Evolutionary conservation across 2,113 vertebrate species (phyloP).

Genomic region (Fulica atra): DNA sequence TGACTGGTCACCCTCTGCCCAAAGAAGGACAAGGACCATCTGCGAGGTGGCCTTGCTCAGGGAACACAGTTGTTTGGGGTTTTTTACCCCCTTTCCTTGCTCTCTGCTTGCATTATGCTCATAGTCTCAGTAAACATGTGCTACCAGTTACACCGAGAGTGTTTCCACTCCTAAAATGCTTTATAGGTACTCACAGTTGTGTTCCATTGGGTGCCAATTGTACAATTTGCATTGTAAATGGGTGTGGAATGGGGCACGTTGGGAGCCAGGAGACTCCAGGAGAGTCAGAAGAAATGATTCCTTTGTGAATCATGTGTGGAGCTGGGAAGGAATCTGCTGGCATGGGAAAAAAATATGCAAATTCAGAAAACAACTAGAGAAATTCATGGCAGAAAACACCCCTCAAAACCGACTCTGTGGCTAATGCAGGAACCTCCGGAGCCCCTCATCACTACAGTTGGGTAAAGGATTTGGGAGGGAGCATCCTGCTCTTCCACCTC

Average conservation of each 20-base stretch:
- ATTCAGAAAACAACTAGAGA: background rate
- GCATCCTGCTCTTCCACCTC: background rate
- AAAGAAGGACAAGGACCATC: background rate
- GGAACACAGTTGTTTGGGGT: background rate
- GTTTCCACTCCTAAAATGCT: background rate
- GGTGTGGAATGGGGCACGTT: background rate
- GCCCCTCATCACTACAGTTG: fast-evolving
- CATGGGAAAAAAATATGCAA: fast-evolving
- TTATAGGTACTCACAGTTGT: background rate
- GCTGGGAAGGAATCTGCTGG: background rate
- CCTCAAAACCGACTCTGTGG: background rate
- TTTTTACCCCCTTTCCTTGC: background rate
- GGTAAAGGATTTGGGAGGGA: background rate
- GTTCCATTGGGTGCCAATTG: background rate
- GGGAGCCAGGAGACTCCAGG: background rate
- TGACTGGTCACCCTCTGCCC: background rate
- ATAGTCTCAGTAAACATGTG: background rate
- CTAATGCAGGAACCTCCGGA: background rate
- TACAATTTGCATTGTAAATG: background rate
- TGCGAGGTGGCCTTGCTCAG: background rate
- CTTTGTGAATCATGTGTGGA: background rate
- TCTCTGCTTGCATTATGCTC: background rate
- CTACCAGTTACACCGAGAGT: background rate
- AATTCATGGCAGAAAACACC: fast-evolving
- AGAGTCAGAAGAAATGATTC: background rate